These are phyloP conservation scores for Antechinus stuartii DNA, from an alignment of 2,113 vertebrate genomes.

Conservation along the genomic window DNA sequence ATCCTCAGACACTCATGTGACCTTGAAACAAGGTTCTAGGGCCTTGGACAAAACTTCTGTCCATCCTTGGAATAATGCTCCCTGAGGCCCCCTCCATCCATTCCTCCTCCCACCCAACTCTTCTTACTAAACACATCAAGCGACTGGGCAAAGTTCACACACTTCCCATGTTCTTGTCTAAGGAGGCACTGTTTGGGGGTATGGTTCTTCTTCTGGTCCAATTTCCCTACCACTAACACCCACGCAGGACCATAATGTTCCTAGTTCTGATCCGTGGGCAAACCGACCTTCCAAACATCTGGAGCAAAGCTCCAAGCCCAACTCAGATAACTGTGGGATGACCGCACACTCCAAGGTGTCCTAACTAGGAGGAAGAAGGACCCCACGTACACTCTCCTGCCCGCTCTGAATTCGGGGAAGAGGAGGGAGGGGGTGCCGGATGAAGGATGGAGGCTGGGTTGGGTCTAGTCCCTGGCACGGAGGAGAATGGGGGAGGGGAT, in stretches of 20 bases:
- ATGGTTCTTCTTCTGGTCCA: not conserved
- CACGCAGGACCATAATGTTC: not conserved
- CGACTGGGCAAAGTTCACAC: not conserved
- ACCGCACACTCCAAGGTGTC: not conserved
- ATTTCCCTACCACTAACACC: not conserved
- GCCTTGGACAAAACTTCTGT: conserved; percentile 41
- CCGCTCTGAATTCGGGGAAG: not conserved
- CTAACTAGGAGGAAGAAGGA: not conserved
- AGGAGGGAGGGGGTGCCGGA: not conserved
- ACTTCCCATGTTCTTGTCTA: not conserved
- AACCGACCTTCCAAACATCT: not conserved
- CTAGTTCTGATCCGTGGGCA: not conserved
- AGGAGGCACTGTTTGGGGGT: not conserved
- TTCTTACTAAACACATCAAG: not conserved
- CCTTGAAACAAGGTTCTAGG: conserved; percentile 51
- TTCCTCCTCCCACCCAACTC: not conserved
- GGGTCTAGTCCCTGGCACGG: not conserved
- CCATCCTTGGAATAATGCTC: not conserved
- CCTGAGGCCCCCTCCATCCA: not conserved
- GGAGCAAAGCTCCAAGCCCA: not conserved
- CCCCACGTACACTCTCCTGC: not conserved
- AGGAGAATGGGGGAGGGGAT: not conserved
- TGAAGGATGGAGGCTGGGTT: not conserved
- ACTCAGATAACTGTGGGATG: not conserved
- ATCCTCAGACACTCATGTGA: conserved; percentile 1